Percentiles rank a stretch among this genome's conserved stretches.
These are phyloP conservation scores for Aphidius colemani DNA, from an alignment of 2,888 invertebrate genomes.

Conservation along the genomic window DNA sequence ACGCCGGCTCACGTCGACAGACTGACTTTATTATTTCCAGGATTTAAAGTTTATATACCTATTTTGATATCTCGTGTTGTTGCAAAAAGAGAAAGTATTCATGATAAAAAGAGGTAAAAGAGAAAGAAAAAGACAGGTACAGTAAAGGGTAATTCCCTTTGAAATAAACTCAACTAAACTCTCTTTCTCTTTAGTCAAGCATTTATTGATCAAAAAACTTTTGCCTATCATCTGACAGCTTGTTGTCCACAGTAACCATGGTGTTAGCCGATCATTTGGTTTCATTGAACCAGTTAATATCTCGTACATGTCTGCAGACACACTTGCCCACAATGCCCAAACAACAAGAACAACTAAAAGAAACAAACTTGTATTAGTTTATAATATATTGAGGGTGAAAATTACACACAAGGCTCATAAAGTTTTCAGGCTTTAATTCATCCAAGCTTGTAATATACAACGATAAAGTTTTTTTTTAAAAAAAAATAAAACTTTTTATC, in stretches of 20 bases:
- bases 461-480: too few species aligned
- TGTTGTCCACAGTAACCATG: slow-evolving; percentile 60
- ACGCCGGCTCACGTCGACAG: slow-evolving; percentile 53
- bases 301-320: slow-evolving; percentile 1
- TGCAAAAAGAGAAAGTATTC: neutral
- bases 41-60: slow-evolving; percentile 4
- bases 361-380: slow-evolving; percentile 1
- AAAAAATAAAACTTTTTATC: too few species aligned
- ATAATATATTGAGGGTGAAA: neutral
- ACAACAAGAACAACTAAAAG: slow-evolving; percentile 3
- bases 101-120: neutral
- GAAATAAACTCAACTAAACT: slow-evolving; percentile 33
- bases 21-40: slow-evolving; percentile 36
- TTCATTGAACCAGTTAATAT: slow-evolving; percentile 29
- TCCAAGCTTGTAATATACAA: too few species aligned
- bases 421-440: neutral
- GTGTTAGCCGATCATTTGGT: slow-evolving; percentile 55
- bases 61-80: neutral
- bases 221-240: slow-evolving; percentile 60
- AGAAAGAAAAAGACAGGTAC: neutral
- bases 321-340: slow-evolving; percentile 11
- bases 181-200: slow-evolving; percentile 35
- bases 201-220: slow-evolving; percentile 59
- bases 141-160: neutral
- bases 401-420: slow-evolving; percentile 3